phyloP scores from a whole-genome alignment of 1,140 invertebrate species.

The Ceratoteleas bidentatus region DNA sequence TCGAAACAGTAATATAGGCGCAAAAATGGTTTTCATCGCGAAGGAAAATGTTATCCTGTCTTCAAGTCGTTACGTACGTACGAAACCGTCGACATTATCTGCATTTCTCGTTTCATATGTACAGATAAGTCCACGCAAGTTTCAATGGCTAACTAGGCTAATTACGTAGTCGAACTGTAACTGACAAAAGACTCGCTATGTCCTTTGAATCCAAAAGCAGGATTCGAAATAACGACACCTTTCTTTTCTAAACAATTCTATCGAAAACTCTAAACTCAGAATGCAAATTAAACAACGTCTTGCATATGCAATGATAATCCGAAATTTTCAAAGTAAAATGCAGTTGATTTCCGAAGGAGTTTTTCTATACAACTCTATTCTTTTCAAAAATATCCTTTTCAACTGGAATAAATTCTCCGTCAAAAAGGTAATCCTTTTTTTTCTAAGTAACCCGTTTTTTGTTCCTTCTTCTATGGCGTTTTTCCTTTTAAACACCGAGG shows the following conservation, averaged over 20 bases:
- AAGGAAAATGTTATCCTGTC: constrained; percentile 14
- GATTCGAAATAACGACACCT: not conserved
- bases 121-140: constrained; percentile 45
- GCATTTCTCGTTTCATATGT: constrained; percentile 47
- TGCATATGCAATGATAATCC: not conserved
- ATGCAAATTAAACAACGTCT: not conserved
- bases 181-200: constrained; percentile 29
- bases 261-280: not conserved
- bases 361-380: no score
- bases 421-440: no score
- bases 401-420: no score
- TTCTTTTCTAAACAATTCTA: not conserved
- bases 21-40: constrained; percentile 18
- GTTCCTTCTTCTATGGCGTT: no score
- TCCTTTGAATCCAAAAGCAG: constrained; percentile 25
- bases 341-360: no score
- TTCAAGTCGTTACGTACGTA: constrained; percentile 16
- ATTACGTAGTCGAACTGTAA: constrained; percentile 32
- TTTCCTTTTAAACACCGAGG: no score
- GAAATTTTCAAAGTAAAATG: no score
- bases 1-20: constrained; percentile 7
- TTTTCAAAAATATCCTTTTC: no score
- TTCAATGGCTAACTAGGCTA: constrained; percentile 49
- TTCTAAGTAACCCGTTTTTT: no score
- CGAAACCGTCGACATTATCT: constrained; percentile 36